Base-by-base conservation (phyloP, 64 coral and sea anemone genomes). In the Porites australiensis region DNA sequence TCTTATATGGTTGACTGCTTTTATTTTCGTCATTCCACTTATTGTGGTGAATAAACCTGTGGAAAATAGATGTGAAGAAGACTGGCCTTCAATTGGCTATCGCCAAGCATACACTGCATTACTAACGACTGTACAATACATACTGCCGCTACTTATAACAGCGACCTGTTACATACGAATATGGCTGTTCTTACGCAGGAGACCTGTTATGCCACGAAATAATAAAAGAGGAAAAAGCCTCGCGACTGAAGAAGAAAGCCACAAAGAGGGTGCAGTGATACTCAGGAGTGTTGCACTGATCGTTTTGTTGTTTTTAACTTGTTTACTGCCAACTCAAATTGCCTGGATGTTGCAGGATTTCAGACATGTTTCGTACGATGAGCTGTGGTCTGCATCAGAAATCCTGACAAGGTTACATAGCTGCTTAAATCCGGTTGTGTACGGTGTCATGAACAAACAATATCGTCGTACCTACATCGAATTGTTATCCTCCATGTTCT, bases 361-460 rank as follows among this genome's bases (percentile, higher is more conserved):
- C 66, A 86, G 77, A 49, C 51, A 66, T 61, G 49, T 48, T 49
- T 64, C 65, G 50, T 90, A 60, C 2, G 62, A 75, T 0, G 81
- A 92, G 53, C 70, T 88, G 10, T 60, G 64, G 15, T 5, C 72
- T 13, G 51, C 21, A 37, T 64, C 90, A 60, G 78, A 52, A 19
- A 77, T 70, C 3, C 59, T n/a, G 44, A 88, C 48, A 70, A 78
- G 68, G 76, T 62, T 82, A 68, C 89, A 71, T 48, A 84, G 63
- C n/a, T 92, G 94, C 51, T 49, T 89, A 21, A 96, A 96, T 72
- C 94, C 94, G 55, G 72, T 92, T 70, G 90, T 96, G 14, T 96
- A 96, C 51, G 89, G 94, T 15, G 88, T 74, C 13, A 45, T 92
- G 44, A 89, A 76, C 2, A 87, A 81, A 84, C 94, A 96, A 3